These are phyloP conservation scores for Watsonalla cultraria DNA, from an alignment of 2,888 invertebrate species.

Conservation along the genomic window DNA sequence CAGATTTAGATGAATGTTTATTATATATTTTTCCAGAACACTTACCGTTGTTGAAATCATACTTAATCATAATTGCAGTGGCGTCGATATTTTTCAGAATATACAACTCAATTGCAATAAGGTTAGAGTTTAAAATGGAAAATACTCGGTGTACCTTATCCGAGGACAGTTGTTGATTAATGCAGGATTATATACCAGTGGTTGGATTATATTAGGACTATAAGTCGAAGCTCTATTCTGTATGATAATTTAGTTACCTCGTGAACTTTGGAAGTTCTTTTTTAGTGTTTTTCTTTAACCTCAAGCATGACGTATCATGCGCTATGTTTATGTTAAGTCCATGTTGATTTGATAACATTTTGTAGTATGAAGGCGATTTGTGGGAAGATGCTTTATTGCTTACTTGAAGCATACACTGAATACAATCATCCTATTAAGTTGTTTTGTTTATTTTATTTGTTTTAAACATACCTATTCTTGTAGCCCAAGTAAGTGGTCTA, in stretches of 20 bases:
- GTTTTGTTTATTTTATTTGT: background rate
- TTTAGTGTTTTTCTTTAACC: conserved; percentile 63
- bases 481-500: background rate
- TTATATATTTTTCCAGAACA: conserved; percentile 65
- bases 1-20: conserved; percentile 56
- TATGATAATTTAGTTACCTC: conserved; percentile 73
- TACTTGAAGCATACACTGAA: conserved; percentile 1
- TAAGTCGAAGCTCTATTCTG: conserved; percentile 64
- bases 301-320: conserved; percentile 68
- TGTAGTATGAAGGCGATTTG: background rate
- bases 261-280: conserved; percentile 72
- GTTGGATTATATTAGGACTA: conserved; percentile 58
- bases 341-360: conserved; percentile 24
- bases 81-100: conserved; percentile 5
- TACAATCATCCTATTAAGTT: conserved; percentile 3
- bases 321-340: conserved; percentile 43
- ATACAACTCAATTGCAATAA: conserved; percentile 5
- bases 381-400: background rate
- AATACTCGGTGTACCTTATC: conserved; percentile 21
- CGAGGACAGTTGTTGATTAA: conserved; percentile 52
- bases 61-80: conserved; percentile 5
- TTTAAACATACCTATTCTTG: background rate
- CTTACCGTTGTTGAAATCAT: conserved; percentile 26
- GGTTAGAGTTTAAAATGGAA: conserved; percentile 7
- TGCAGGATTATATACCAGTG: conserved; percentile 65